Evolutionary conservation across 2,113 vertebrate genomes (phyloP), one percentile per base, ranked within the genome.

Genomic region (Progne subis): DNA sequence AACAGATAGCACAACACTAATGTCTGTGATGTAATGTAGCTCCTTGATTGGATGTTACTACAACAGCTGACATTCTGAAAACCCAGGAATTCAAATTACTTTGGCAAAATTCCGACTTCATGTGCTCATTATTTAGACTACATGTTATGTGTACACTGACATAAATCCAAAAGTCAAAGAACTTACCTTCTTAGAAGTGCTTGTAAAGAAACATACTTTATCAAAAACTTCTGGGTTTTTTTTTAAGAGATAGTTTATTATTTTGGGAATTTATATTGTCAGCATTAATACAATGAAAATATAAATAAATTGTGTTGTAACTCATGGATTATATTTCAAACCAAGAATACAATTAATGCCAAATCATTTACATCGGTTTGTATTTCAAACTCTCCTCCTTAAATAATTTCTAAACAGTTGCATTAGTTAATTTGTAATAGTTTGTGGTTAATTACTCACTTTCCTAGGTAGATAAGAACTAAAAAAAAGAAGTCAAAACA

Each of bases 41-140:
- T 95, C 21, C 25, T 89, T 96, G 92, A 90, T 95, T 97, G 91
- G 63, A 75, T 96, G 71, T 25, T 39, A 72, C 61, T 68, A 64
- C 47, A 67, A 9, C 52, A 92, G 65, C 43, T 46, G 68, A 86
- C 43, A 71, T 86, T 95, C 83, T 94, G 52, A 94, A 97, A 96
- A 85, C 64, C 14, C 60, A 14, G 70, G 8, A 90, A 94, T 92
- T 96, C 52, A 93, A 53, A 96, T 92, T 81, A 88, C 53, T 60
- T 70, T 95, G 70, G 56, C 59, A 90, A 91, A 87, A 88, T 88
- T 94, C 97, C 65, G 84, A 32, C 8, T 88, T 16, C 50, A 29
- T 77, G 53, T 75, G 1, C 14, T 92, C 25, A 41, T 44, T 82
- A 13, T 61, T 68, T 87, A 60, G 77, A 15, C 7, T 55, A 69